Percentiles rank a stretch among this genome's conserved stretches.
Conservation (phyloP, 92 coral and sea anemone species). For the Porites cylindrica region DNA sequence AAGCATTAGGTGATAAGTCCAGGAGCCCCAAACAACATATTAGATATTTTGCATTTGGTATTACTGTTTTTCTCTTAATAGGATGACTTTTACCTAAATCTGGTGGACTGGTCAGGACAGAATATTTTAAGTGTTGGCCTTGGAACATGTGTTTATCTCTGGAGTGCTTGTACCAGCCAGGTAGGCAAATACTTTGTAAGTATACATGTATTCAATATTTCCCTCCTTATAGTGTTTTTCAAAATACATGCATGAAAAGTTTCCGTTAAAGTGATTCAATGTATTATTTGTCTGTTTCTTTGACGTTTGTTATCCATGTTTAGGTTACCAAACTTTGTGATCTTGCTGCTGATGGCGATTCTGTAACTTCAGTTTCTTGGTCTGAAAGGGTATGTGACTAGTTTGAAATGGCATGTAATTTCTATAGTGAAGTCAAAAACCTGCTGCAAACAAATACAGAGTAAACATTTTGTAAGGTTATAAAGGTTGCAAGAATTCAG, state of each 20-base stretch:
- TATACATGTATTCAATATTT: too few species aligned
- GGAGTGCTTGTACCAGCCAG: conserved; percentile 99
- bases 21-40: neutral
- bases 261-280: too few species aligned
- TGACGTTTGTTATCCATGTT: too few species aligned
- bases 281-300: too few species aligned
- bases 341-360: conserved; percentile 95
- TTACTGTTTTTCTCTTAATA: conserved; percentile 28
- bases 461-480: too few species aligned
- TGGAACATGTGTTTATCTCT: conserved; percentile 98
- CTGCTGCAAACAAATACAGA: too few species aligned
- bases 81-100: conserved; percentile 98
- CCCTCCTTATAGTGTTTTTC: neutral
- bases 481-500: too few species aligned
- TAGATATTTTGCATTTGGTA: neutral
- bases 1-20: too few species aligned
- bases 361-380: conserved; percentile 99
- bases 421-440: too few species aligned
- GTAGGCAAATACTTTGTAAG: conserved; percentile 31
- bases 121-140: conserved; percentile 99
- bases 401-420: neutral
- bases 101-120: conserved; percentile 99
- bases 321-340: conserved; percentile 98
- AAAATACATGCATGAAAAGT: too few species aligned
- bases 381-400: conserved; percentile 84